Conservation (phyloP, 1,140 invertebrate genomes). For the Papilio glaucus region DNA sequence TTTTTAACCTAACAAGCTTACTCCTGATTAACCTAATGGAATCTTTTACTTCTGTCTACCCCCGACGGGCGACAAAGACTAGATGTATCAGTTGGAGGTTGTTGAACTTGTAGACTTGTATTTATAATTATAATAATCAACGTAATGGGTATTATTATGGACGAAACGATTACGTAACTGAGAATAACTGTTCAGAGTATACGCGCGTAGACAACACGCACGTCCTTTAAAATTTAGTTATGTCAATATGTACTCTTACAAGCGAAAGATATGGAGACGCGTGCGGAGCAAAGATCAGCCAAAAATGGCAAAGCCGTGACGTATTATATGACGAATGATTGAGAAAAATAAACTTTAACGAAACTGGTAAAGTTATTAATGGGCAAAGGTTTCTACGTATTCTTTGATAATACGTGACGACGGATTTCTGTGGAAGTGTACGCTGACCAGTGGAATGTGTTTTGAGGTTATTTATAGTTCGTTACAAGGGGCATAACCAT, state of each 20-base stretch:
- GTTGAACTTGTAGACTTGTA: background rate
- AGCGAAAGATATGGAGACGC: background rate
- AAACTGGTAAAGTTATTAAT: background rate
- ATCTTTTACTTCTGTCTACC: too few species aligned
- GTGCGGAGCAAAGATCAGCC: conserved; percentile 2
- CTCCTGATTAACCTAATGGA: too few species aligned
- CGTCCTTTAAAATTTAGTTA: background rate
- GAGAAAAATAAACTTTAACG: background rate
- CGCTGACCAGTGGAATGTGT: background rate
- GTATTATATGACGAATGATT: conserved; percentile 18
- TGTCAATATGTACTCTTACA: conserved; percentile 29
- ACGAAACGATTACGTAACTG: background rate
- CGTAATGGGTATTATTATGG: conserved; percentile 1
- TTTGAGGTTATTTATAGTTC: background rate
- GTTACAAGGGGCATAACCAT: too few species aligned
- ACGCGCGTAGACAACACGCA: background rate
- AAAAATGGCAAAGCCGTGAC: conserved; percentile 21
- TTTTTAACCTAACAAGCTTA: too few species aligned
- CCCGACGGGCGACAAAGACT: too few species aligned
- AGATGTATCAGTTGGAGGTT: background rate
- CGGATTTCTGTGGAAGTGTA: background rate
- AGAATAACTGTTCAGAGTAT: conserved; percentile 24
- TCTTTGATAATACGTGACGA: background rate
- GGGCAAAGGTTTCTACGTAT: background rate
- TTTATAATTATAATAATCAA: background rate